Conservation (phyloP, 2,888 invertebrate species). For the Beris chalybata region DNA sequence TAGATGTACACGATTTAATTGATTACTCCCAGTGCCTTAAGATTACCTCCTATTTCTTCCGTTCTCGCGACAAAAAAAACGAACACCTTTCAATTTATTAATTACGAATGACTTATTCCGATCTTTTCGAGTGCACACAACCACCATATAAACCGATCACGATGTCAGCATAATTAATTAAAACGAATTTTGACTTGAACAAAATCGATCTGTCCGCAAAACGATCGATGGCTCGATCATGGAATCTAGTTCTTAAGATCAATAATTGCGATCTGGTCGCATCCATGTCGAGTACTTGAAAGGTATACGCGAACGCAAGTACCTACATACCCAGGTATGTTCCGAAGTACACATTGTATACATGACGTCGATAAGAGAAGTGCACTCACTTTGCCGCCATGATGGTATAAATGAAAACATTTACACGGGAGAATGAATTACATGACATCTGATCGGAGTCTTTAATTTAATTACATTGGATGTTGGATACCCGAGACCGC, state of each 20-base stretch:
- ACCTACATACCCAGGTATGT: not conserved
- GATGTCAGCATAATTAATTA: conserved; percentile 22
- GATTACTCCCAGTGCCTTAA: no score
- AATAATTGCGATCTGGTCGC: conserved; percentile 1
- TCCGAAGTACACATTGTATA: not conserved
- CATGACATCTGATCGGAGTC: conserved; percentile 37
- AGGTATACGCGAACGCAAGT: conserved; percentile 6
- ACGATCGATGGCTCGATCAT: not conserved
- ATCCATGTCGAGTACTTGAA: conserved; percentile 6
- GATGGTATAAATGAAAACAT: conserved; percentile 35
- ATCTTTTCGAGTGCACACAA: no score
- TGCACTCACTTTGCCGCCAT: conserved; percentile 5
- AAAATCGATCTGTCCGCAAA: conserved; percentile 20
- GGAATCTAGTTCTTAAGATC: not conserved
- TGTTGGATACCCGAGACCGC: conserved; percentile 11
- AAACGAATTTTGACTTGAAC: conserved; percentile 18
- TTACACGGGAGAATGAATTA: conserved; percentile 35
- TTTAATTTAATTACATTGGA: conserved; percentile 36
- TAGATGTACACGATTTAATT: no score
- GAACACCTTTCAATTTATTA: no score
- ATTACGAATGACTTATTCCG: no score
- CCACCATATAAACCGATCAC: not conserved
- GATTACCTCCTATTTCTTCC: no score
- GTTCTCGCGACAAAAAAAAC: no score
- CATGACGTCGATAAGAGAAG: conserved; percentile 11